Evolutionary conservation across 2,797 vertebrate species (phyloP).

Genomic region (Catharus ustulatus): DNA sequence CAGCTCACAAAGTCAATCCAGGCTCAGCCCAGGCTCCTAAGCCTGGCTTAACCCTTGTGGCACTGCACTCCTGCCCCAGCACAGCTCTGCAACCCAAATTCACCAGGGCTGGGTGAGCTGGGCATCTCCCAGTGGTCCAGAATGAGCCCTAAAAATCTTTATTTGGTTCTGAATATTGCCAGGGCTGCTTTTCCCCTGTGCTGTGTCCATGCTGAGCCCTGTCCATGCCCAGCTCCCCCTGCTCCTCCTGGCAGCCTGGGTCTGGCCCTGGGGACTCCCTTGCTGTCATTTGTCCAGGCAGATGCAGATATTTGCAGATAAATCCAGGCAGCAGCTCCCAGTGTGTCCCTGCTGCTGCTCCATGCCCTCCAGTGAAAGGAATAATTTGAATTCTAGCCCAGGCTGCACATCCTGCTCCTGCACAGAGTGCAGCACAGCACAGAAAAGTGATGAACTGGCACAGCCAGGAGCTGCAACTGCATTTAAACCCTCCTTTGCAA

Average conservation of each 20-base stretch:
- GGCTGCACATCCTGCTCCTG: background rate
- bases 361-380: background rate
- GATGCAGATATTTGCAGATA: background rate
- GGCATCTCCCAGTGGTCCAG: background rate
- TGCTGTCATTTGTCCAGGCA: background rate
- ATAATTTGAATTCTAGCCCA: background rate
- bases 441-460: background rate
- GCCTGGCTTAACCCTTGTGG: background rate
- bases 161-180: background rate
- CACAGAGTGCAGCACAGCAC: background rate
- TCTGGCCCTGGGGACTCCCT: background rate
- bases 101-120: background rate
- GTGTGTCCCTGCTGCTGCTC: background rate
- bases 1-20: background rate
- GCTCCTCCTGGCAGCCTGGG: background rate
- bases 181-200: background rate
- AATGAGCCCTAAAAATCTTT: background rate
- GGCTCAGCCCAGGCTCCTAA: background rate
- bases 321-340: background rate
- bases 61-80: accelerated
- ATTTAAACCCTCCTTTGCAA: background rate
- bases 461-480: background rate
- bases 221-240: accelerated
- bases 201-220: background rate
- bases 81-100: background rate